Evolutionary conservation across 2,797 vertebrate species (phyloP), one percentile per base, ranked within the genome.

Genomic region (Pelodytes ibericus): DNA sequence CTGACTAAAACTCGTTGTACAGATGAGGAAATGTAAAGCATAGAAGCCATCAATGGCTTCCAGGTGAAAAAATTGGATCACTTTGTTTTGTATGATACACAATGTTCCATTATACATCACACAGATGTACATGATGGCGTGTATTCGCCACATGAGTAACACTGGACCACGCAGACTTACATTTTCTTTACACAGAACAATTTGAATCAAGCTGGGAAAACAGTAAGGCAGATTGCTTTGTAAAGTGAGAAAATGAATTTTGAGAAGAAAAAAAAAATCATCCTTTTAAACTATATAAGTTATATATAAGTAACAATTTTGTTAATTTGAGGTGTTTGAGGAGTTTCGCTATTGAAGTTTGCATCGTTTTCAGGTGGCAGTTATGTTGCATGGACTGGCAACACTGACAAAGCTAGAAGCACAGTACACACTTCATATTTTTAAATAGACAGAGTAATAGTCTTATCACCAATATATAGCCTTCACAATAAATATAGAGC

Each of bases 171-270:
- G 75, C 70, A 66, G 71, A 56, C 59, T 72, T 72, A 72, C 67
- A 72, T 72, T 78, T 39, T 61, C 70, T 72, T 68, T 67, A 71
- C 56, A 72, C 70, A 72, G 69, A 67, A 72, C 76, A 72, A 78
- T 78, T 78, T 78, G 70, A 41, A 78, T 78, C 76, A 78, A 78
- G 76, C 76, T 78, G 76, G 56, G 76, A 78, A 66, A 78, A 78
- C 70, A 67, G 62, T 77, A 67, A 61, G 70, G 72, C 70, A 72
- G 56, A 72, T 72, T 72, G 75, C 63, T 72, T 72, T 78, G 63
- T 60, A 68, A 72, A 78, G 72, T 78, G 41, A 78, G 51, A 78
- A 62, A 67, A 47, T 39, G 70, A 59, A 61, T 67, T 77, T 58
- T 56, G 70, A 62, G 51, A 67, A 61, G n/a, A n/a, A n/a, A n/a